Evolutionary conservation across 2,113 vertebrate species (phyloP), one percentile per base, ranked within the genome.

Genomic region (Fregata magnificens): DNA sequence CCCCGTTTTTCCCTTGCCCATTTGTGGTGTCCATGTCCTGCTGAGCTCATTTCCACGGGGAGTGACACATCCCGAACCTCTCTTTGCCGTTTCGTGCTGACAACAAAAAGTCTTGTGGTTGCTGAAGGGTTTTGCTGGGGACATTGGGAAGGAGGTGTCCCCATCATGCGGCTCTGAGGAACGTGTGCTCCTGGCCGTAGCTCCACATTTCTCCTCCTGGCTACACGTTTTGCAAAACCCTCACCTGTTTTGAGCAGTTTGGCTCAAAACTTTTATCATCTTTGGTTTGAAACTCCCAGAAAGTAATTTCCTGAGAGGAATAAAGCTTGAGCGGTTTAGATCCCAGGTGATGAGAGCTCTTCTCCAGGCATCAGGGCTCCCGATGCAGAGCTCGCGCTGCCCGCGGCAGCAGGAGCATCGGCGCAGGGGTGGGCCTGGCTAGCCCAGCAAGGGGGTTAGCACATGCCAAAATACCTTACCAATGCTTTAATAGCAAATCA

Each of bases 381-480:
- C 16, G 6, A 29, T 29, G 52, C 52, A 29, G 52, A 29, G 28
- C 28, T 17, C 10, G 28, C 52, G 29, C 28, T 53, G 52, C 52
- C 52, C 52, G 6, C 10, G 28, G 28, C 52, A 5, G 28, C 29
- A 18, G 53, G 53, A 55, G 53, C 53, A 4, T 34, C 4, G 2
- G 29, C 2, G 2, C 70, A 31, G 36, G 42, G 29, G 7, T 32
- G 63, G 40, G 76, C 61, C 69, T 28, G 63, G 25, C 6, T 7
- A 52, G 31, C 49, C 29, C 55, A 26, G 69, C n/a, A 28, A 77
- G 86, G 66, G 59, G 26, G 92, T 85, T 74, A 90, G 94, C 95
- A 71, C 88, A 45, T 29, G 16, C 70, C 97, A 94, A 95, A 96
- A 96, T 90, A 90, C 97, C 92, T 97, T 88, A 95, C 92, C 62